These are phyloP conservation scores for Ceyx cyanopectus DNA, from an alignment of 2,113 vertebrate species.

Conservation along the genomic window DNA sequence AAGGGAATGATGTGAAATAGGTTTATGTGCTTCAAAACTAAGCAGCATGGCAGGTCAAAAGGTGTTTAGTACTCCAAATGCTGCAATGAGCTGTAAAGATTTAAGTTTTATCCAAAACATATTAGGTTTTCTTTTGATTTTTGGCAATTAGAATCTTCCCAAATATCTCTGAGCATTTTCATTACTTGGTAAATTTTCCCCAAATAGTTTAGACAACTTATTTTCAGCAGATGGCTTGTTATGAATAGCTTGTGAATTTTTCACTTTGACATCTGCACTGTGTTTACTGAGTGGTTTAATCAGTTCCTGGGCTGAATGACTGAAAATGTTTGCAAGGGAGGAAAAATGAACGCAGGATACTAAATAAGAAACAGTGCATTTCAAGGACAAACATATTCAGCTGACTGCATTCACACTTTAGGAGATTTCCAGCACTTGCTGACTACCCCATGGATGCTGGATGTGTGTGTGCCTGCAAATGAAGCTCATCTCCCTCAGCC, in stretches of 20 bases:
- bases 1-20: not conserved
- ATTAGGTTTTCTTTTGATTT: not conserved
- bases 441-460: not conserved
- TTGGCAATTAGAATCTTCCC: slow-evolving; percentile 21
- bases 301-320: slow-evolving; percentile 53
- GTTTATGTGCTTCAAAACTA: not conserved
- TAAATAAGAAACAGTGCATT: slow-evolving; percentile 55
- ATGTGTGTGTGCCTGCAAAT: not conserved
- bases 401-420: slow-evolving; percentile 13
- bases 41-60: not conserved
- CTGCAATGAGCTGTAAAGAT: not conserved
- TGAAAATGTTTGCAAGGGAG: slow-evolving; percentile 61
- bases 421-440: not conserved
- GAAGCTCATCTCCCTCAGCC: not conserved
- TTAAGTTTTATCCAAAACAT: not conserved
- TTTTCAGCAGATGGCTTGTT: slow-evolving; percentile 70
- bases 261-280: slow-evolving; percentile 70
- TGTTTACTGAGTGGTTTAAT: slow-evolving; percentile 64
- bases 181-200: slow-evolving; percentile 16
- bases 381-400: slow-evolving; percentile 58
- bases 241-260: slow-evolving; percentile 71
- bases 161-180: slow-evolving; percentile 23
- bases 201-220: slow-evolving; percentile 57
- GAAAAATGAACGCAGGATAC: slow-evolving; percentile 54
- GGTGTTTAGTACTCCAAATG: not conserved